Base-by-base conservation (phyloP, 2,888 invertebrate species). In the Ornithoptera priamus region DNA sequence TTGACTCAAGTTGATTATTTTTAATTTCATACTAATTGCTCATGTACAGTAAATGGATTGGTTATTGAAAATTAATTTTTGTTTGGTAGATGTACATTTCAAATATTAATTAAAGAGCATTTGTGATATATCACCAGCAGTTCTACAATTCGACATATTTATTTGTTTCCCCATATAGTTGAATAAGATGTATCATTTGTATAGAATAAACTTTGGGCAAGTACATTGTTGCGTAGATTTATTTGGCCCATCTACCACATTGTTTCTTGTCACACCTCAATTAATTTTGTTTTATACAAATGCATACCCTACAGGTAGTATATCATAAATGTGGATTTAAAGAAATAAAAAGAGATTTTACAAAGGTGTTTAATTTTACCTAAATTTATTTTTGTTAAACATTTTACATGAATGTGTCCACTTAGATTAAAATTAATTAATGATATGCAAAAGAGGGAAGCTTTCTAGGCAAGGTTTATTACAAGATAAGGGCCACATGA, bases 121-220 rank as follows among this genome's bases (percentile, higher is more conserved):
- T 61, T 69, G 57, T 64, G 65, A 59, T 70, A 63, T 72, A 63
- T 73, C 73, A 68, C 70, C 50, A 63, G 67, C 65, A 67, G 71
- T 17, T 62, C 75, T 81, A 74, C 71, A 82, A 77, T 80, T 80
- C 79, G 80, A 80, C 86, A 84, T 82, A 75, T 81, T 87, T 90
- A 91, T 91, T 91, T 91, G 88, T 90, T 85, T 81, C 83, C n/a
- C 88, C 83, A 85, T 87, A 80, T 78, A 81, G 87, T 85, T 83
- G 78, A 80, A 74, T 72, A 79, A 83, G 77, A 73, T 72, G 50
- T 73, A 73, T 68, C 65, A 68, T 58, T 69, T 70, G 59, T 62
- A 72, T 72, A 72, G 69, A 65, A 72, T 69, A 69, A 67, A 62
- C 71, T 72, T 68, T 74, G 72, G 72, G 76, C 71, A 71, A 67